Evolutionary conservation across 1,140 invertebrate species (phyloP).

Genomic region (Anastatus disparis): DNA sequence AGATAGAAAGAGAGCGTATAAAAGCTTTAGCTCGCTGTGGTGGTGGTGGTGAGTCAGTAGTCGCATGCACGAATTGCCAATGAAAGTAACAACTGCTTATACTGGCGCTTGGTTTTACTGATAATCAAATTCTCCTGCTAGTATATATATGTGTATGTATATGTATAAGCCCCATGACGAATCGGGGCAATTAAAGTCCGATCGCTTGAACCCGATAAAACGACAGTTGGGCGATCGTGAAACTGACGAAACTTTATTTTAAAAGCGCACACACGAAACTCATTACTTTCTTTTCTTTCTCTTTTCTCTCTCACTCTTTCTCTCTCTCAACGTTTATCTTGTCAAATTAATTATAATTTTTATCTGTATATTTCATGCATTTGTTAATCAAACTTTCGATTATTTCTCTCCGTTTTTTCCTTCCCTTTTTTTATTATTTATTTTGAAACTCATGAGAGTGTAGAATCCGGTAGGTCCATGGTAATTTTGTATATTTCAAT

Average conservation of each 20-base stretch:
- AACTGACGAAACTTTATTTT: neutral
- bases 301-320: no score
- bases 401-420: no score
- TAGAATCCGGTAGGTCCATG: neutral
- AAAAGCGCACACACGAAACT: slow-evolving; percentile 17
- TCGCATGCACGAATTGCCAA: slow-evolving; percentile 57
- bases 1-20: neutral
- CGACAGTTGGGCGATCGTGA: slow-evolving; percentile 42
- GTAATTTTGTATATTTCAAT: neutral
- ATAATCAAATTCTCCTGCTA: slow-evolving; percentile 66
- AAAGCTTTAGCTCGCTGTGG: neutral
- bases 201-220: slow-evolving; percentile 62
- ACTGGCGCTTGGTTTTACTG: slow-evolving; percentile 42
- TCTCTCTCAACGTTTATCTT: slow-evolving; percentile 29
- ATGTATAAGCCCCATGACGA: slow-evolving; percentile 64
- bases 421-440: no score
- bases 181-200: slow-evolving; percentile 66
- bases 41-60: slow-evolving; percentile 56
- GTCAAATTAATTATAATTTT: slow-evolving; percentile 28
- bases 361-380: slow-evolving; percentile 1
- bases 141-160: no score
- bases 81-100: neutral
- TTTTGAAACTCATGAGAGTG: neutral
- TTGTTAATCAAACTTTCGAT: neutral
- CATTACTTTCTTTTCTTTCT: no score